Evolutionary conservation across 2,113 vertebrate species (phyloP), one percentile per base, ranked within the genome.

Genomic region (Reinhardtius hippoglossoides): DNA sequence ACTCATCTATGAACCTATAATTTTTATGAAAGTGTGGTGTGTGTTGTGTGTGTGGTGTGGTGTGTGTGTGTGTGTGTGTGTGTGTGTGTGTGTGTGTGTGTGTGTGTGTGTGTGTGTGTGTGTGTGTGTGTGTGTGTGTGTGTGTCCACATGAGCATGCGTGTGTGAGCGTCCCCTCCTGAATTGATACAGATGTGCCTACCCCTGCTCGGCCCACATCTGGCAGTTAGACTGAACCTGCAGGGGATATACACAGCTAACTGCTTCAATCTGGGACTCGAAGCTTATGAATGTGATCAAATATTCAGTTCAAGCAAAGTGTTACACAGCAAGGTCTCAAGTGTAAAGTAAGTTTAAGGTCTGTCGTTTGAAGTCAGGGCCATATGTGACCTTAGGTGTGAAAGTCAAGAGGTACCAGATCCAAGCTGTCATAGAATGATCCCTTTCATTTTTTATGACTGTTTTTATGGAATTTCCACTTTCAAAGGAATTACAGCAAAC

Each of bases 281-380:
- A 54, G 80, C 73, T 86, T 60, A 83, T 84, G 85, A 88, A 84
- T 76, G 81, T 52, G 84, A 89, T 90, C 87, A 85, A 79, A 87
- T 90, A 85, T 88, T 88, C 85, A 85, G 81, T 57, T 69, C 57
- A 81, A 55, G 79, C 79, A 64, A 80, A 87, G 82, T 80, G 87
- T 85, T 88, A 64, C 80, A 78, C 62, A 58, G 67, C 67, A 57
- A 67, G 73, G 76, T 65, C 90, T 73, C 76, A 15, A 76, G 88
- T 87, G 88, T 89, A 89, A 90, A 87, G 79, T 67, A 78, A 79
- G 80, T 83, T 88, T 87, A 81, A 78, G 76, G 81, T 76, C 86
- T 76, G 78, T 88, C 81, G 67, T 23, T 84, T 88, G 56, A 74
- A 82, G 76, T 57, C 76, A 40, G 21, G 40, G 66, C 84, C 89